Percentiles rank a stretch among this genome's conserved stretches.
These are phyloP conservation scores for Pseudochaenichthys georgianus DNA, from an alignment of 2,797 vertebrate species.

Conservation along the genomic window DNA sequence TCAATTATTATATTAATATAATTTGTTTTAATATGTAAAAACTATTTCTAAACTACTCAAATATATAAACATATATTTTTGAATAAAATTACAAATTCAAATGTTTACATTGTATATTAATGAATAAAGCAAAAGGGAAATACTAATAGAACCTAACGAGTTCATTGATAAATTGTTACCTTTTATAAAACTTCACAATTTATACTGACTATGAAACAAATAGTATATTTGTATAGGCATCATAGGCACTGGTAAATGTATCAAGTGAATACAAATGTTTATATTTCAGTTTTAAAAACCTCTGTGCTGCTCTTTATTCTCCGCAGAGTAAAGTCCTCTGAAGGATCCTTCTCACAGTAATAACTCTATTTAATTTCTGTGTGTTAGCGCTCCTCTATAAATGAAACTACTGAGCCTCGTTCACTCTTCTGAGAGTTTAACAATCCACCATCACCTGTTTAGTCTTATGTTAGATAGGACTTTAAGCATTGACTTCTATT, in stretches of 20 bases:
- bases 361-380: too few relatives aligned
- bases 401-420: constrained; percentile 4
- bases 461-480: too few relatives aligned
- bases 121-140: too few relatives aligned
- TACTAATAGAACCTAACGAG: too few relatives aligned
- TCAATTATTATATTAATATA: too few relatives aligned
- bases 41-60: too few relatives aligned
- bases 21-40: too few relatives aligned
- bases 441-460: background rate
- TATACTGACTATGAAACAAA: constrained; percentile 7
- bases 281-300: constrained; percentile 37
- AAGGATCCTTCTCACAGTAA: constrained; percentile 25
- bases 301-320: constrained; percentile 28
- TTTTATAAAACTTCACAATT: constrained; percentile 32
- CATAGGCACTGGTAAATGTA: background rate
- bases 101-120: too few relatives aligned
- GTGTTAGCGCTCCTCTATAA: too few relatives aligned
- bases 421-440: constrained; percentile 6
- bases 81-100: too few relatives aligned
- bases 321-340: constrained; percentile 17
- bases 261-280: constrained; percentile 23
- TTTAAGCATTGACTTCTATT: background rate
- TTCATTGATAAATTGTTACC: background rate
- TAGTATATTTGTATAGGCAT: background rate
- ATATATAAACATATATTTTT: too few relatives aligned